These are phyloP conservation scores for Laodelphax striatellus DNA, from an alignment of 1,140 invertebrate species.

Conservation along the genomic window DNA sequence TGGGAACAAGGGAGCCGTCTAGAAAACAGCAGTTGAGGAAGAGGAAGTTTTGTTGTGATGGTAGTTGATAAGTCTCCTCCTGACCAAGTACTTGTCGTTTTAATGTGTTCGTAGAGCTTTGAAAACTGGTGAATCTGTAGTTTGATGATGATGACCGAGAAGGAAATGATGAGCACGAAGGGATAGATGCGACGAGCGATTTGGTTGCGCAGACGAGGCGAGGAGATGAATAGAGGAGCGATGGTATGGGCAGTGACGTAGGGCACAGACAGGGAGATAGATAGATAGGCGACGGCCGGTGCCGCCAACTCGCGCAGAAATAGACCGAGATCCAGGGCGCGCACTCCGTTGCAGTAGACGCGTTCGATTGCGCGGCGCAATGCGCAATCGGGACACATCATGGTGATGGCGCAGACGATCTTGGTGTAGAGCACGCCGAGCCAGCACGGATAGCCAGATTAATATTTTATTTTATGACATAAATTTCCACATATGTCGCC, in stretches of 20 bases:
- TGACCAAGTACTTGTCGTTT: constrained; percentile 98
- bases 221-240: constrained; percentile 64
- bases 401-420: constrained; percentile 90
- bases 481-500: too few species aligned
- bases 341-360: constrained; percentile 79
- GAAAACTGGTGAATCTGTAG: constrained; percentile 85
- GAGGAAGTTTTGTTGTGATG: constrained; percentile 35
- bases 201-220: constrained; percentile 58
- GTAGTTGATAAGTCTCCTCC: constrained; percentile 89
- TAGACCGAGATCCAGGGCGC: constrained; percentile 62
- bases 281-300: constrained; percentile 74
- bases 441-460: too few species aligned
- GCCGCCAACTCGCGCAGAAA: constrained; percentile 75
- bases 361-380: constrained; percentile 82
- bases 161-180: constrained; percentile 51
- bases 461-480: too few species aligned
- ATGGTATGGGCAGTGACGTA: constrained; percentile 78
- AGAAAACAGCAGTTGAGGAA: not conserved
- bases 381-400: constrained; percentile 97
- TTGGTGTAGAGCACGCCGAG: constrained; percentile 94
- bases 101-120: constrained; percentile 94
- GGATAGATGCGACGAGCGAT: constrained; percentile 87
- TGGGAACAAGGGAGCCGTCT: too few species aligned
- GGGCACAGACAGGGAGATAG: constrained; percentile 76
- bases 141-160: constrained; percentile 16